Conservation (phyloP, 2,113 vertebrate genomes). For the Seriola quinqueradiata region DNA sequence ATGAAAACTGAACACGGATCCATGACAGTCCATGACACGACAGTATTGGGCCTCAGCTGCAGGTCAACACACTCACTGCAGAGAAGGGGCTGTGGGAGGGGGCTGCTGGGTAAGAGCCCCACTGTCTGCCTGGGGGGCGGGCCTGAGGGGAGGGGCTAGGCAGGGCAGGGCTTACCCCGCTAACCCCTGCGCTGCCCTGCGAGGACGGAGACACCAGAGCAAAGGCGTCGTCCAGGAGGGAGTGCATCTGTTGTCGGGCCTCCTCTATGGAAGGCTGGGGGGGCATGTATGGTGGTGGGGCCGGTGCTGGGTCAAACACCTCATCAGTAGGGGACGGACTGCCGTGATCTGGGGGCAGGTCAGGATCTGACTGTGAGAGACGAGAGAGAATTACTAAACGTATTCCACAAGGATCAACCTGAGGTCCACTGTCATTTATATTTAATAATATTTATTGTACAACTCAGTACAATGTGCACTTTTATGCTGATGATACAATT, state of each 20-base stretch:
- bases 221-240: conserved; percentile 96
- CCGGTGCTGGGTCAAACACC: conserved; percentile 83
- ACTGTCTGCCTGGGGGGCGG: conserved; percentile 77
- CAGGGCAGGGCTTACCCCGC: conserved; percentile 74
- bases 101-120: conserved; percentile 85
- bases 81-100: conserved; percentile 80
- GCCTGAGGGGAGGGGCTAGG: conserved; percentile 83
- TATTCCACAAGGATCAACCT: not conserved
- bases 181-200: conserved; percentile 81
- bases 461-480: not conserved
- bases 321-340: conserved; percentile 89
- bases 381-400: not conserved
- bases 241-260: conserved; percentile 98
- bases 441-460: not conserved
- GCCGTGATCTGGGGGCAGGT: conserved; percentile 89
- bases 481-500: not conserved
- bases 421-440: not conserved
- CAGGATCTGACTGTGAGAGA: conserved; percentile 90
- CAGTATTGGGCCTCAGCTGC: conserved; percentile 29
- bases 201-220: conserved; percentile 95
- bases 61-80: conserved; percentile 79
- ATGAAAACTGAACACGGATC: not conserved
- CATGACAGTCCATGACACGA: no score
- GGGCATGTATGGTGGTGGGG: conserved; percentile 90
- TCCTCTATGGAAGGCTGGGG: conserved; percentile 97